Conservation (phyloP, 2,113 vertebrate species). For the Boulengeromyrus knoepffleri region DNA sequence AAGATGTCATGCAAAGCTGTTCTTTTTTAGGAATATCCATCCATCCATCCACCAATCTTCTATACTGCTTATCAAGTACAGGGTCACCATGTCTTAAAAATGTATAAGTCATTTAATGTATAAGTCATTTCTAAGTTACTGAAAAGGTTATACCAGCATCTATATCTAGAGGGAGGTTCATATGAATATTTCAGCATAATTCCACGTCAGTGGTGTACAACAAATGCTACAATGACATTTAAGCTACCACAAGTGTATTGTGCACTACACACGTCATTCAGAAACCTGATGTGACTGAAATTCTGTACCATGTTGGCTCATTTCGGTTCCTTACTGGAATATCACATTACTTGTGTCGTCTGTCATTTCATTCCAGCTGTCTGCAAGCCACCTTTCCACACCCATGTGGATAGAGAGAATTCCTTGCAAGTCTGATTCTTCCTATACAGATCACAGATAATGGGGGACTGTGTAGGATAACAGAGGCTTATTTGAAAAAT, state of each 20-base stretch:
- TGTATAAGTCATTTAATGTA: not conserved
- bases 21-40: not conserved
- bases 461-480: not conserved
- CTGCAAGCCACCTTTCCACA: not conserved
- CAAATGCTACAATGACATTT: not conserved
- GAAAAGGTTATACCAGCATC: not conserved
- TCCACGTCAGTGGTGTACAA: not conserved
- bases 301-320: not conserved
- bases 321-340: not conserved
- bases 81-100: not conserved
- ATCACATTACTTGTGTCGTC: not conserved
- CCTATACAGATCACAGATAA: not conserved
- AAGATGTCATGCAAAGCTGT: conserved; percentile 38
- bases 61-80: not conserved
- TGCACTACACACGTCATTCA: not conserved
- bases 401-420: not conserved
- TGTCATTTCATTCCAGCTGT: not conserved
- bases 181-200: not conserved
- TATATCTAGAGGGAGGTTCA: not conserved
- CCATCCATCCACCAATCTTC: not conserved
- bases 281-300: not conserved
- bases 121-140: not conserved
- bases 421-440: not conserved
- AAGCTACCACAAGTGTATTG: not conserved
- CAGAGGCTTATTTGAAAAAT: not conserved